These are phyloP conservation scores for Lophotriccus pileatus DNA, from an alignment of 2,797 vertebrate genomes.

Conservation along the genomic window DNA sequence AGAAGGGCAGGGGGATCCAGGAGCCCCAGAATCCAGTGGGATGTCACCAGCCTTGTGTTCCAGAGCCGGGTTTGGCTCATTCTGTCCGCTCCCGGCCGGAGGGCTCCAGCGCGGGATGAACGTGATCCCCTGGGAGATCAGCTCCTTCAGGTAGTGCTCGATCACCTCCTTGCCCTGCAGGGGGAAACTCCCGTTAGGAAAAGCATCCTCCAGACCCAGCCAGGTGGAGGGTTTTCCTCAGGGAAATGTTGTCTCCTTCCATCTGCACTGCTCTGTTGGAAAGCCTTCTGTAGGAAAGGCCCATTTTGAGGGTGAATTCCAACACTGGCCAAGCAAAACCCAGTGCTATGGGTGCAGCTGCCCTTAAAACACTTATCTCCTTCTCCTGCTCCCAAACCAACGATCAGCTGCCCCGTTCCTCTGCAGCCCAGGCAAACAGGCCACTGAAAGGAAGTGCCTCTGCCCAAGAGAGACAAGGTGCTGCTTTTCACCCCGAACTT, in stretches of 20 bases:
- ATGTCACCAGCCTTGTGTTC: not conserved
- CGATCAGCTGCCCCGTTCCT: not conserved
- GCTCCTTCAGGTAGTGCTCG: constrained; percentile 80
- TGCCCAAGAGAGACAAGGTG: not conserved
- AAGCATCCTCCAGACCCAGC: not conserved
- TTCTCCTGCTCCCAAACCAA: not conserved
- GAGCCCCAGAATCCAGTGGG: not conserved
- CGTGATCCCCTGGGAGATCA: constrained; percentile 78
- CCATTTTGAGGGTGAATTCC: not conserved
- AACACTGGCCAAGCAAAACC: not conserved
- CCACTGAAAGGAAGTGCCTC: not conserved
- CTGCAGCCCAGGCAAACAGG: not conserved
- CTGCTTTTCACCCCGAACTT: not conserved
- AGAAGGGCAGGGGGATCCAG: not conserved
- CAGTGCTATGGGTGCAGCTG: not conserved
- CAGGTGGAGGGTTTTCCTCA: not conserved
- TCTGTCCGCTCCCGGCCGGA: not conserved
- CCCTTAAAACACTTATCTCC: not conserved
- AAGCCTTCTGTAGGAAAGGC: not conserved
- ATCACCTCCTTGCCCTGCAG: constrained; percentile 85
- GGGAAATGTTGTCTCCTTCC: not conserved
- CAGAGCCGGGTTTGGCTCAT: not conserved
- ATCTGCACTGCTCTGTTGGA: not conserved
- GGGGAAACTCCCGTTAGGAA: not conserved
- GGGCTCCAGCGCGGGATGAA: constrained; percentile 80